Conservation (phyloP, 2,113 vertebrate genomes). For the Agelaius tricolor region DNA sequence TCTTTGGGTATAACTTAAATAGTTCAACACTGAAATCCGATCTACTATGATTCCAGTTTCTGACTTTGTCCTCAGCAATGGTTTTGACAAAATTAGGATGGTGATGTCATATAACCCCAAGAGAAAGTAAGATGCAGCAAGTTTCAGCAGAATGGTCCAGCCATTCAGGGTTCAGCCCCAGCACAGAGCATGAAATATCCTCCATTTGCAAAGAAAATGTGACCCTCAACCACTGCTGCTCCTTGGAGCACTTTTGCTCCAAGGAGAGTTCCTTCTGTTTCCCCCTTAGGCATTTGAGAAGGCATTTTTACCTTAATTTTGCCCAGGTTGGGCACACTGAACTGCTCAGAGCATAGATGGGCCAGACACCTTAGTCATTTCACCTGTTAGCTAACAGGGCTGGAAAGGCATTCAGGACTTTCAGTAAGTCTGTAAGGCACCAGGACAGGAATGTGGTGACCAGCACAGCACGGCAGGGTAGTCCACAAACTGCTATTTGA, state of each 20-base stretch:
- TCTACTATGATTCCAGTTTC: neutral
- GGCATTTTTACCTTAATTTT: neutral
- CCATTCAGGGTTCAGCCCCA: neutral
- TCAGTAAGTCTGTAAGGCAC: neutral
- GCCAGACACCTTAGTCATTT: neutral
- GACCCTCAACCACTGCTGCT: neutral
- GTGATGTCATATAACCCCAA: neutral
- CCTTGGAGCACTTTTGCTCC: neutral
- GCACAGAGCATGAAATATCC: rapidly evolving
- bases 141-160: neutral
- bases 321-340: neutral
- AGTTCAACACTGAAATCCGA: neutral
- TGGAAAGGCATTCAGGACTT: neutral
- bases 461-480: neutral
- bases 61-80: neutral
- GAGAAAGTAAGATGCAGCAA: neutral
- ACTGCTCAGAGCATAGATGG: neutral
- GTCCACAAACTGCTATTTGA: neutral
- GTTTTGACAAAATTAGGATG: neutral
- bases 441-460: neutral
- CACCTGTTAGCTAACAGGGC: neutral
- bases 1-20: neutral
- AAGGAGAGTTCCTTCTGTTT: neutral
- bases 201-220: neutral
- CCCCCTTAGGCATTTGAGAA: neutral